Conservation (phyloP, 2,888 invertebrate genomes). For the Ormia ochracea region DNA sequence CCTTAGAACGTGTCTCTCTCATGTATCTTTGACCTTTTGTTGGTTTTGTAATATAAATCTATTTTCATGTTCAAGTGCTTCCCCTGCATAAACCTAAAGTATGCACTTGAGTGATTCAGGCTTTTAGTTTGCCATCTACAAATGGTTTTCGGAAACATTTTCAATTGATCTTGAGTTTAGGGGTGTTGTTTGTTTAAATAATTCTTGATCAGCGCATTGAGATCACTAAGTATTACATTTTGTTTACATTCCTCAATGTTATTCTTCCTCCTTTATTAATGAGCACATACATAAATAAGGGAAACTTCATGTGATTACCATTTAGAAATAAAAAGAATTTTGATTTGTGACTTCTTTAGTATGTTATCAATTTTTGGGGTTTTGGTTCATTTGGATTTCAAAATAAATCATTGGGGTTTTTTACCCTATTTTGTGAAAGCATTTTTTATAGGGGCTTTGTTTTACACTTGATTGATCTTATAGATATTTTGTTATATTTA, state of each 20-base stretch:
- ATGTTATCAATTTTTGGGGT: not conserved
- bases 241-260: not conserved
- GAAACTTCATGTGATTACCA: constrained; percentile 2
- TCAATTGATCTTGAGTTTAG: not conserved
- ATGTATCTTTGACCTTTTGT: not conserved
- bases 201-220: not conserved
- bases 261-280: not conserved
- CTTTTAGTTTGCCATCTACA: constrained; percentile 3
- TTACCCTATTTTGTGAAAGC: not conserved
- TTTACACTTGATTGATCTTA: constrained; percentile 9
- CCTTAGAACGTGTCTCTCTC: not conserved
- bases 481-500: not conserved
- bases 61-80: constrained; percentile 57
- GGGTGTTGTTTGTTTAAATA: constrained; percentile 4
- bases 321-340: constrained; percentile 4
- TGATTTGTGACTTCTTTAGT: constrained; percentile 10
- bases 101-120: not conserved
- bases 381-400: constrained; percentile 5
- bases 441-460: not conserved
- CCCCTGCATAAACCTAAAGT: constrained; percentile 9
- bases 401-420: constrained; percentile 27
- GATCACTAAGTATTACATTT: constrained; percentile 1
- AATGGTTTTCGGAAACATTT: not conserved
- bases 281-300: not conserved
- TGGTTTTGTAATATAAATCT: constrained; percentile 50